Percentiles rank a stretch among this genome's conserved stretches.
phyloP scores from a whole-genome alignment of 2,888 invertebrate species.

The Azorinus chamasolen region DNA sequence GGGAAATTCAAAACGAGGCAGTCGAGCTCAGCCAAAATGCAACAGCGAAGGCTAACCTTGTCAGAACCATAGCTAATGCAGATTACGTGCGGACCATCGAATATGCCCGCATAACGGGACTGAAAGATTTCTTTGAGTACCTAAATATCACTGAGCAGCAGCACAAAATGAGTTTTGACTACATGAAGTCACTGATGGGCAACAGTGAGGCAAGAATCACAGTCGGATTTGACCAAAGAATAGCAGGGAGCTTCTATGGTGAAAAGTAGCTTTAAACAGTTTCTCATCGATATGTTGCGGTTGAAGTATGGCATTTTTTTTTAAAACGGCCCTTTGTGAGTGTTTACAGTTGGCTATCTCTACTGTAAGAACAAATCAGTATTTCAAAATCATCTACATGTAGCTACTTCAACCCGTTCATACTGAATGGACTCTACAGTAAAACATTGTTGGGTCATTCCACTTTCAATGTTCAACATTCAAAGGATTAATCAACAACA shows the following conservation, averaged over 20 bases:
- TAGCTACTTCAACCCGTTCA: too few species aligned
- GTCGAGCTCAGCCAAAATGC: neutral
- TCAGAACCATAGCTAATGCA: neutral
- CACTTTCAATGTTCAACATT: too few species aligned
- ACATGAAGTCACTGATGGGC: neutral
- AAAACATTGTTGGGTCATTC: too few species aligned
- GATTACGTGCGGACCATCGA: neutral
- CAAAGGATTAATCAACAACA: too few species aligned
- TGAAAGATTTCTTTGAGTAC: neutral
- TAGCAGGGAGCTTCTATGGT: neutral
- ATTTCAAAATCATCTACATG: too few species aligned
- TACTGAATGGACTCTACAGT: too few species aligned
- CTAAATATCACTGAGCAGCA: neutral
- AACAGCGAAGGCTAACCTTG: neutral
- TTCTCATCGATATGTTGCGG: too few species aligned
- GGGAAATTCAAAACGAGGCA: neutral
- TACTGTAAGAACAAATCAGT: too few species aligned
- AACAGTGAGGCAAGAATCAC: neutral
- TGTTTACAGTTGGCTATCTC: too few species aligned
- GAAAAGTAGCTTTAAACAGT: too few species aligned
- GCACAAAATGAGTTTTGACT: slow-evolving; percentile 2
- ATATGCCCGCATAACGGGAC: neutral
- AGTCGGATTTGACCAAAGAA: neutral
- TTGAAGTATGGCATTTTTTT: too few species aligned
- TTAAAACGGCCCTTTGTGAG: too few species aligned